phyloP scores from a whole-genome alignment of 1,140 invertebrate genomes.

The Berghia stephanieae region DNA sequence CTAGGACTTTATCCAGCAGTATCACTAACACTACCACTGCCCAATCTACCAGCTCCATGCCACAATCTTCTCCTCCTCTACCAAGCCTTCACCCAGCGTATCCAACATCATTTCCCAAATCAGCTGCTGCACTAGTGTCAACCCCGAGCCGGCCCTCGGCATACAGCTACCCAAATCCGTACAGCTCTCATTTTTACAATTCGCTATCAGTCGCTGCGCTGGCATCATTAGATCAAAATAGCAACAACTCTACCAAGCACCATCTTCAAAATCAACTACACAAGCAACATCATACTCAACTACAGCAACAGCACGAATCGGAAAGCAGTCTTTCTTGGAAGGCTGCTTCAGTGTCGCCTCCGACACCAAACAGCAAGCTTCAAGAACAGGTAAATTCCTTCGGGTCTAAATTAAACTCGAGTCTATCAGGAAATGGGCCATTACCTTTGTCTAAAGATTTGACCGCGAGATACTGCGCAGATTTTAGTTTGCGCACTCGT shows the following conservation, averaged over 20 bases:
- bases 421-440: too few relatives aligned
- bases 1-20: not conserved
- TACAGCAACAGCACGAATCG: constrained; percentile 20
- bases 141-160: constrained; percentile 10
- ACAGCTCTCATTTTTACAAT: constrained; percentile 27
- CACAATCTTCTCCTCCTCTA: constrained; percentile 10
- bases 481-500: constrained; percentile 22
- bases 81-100: constrained; percentile 25
- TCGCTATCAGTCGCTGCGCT: constrained; percentile 22
- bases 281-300: too few relatives aligned
- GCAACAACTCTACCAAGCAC: too few relatives aligned
- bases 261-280: too few relatives aligned
- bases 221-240: constrained; percentile 25
- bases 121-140: not conserved
- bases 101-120: constrained; percentile 8
- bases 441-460: constrained; percentile 25
- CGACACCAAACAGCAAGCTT: constrained; percentile 9
- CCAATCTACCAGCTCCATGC: too few relatives aligned
- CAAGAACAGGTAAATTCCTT: constrained; percentile 1
- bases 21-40: not conserved
- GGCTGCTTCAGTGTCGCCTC: not conserved
- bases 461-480: constrained; percentile 21
- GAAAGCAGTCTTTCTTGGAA: constrained; percentile 20
- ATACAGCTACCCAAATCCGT: constrained; percentile 24
- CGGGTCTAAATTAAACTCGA: too few relatives aligned